Evolutionary conservation across 2,797 vertebrate species (phyloP), one percentile per base, ranked within the genome.

Genomic region (Clamator glandarius): DNA sequence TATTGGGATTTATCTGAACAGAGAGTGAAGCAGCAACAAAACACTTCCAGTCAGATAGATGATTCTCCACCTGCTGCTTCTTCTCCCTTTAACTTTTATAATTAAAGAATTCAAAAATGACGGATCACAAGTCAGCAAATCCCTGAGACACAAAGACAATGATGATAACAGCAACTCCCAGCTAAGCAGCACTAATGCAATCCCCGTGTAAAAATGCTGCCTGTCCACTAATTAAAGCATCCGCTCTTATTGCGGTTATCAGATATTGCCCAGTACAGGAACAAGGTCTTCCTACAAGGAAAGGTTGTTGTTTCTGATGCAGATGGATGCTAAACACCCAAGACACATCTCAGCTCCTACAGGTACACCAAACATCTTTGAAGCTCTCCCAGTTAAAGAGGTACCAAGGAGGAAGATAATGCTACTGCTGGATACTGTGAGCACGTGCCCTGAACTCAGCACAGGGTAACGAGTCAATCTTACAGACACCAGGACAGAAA

Each of bases 181-280:
- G 42, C 29, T 19, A 17, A 66, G 79, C 72, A 55, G 44, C 28
- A 9, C 21, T 74, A 81, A 66, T 1, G 10, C 29, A 36, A 72
- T 62, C 73, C 76, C 62, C n/a, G 16, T 8, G 9, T 46, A 14
- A 46, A 87, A 42, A 8, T 12, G 84, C 62, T 87, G 89, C 89
- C 90, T 89, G 84, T 68, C 77, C 80, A 94, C 92, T 95, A 95
- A 91, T 93, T 92, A 92, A 92, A 94, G 93, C 74, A 25, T 42
- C 57, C 42, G 36, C 72, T 93, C 59, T n/a, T 50, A 26, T 23
- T 23, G 26, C 46, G 84, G 33, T 23, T 23, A 82, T 68, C 67
- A 33, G 84, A 86, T 41, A 68, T 72, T 16, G 35, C 50, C 29
- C 25, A 33, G 61, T 8, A 48, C 29, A 58, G 58, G 25, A 35